Percentiles rank a stretch among this genome's conserved stretches.
phyloP scores from a whole-genome alignment of 2,888 invertebrate genomes.

The Lepidonotus clava region DNA sequence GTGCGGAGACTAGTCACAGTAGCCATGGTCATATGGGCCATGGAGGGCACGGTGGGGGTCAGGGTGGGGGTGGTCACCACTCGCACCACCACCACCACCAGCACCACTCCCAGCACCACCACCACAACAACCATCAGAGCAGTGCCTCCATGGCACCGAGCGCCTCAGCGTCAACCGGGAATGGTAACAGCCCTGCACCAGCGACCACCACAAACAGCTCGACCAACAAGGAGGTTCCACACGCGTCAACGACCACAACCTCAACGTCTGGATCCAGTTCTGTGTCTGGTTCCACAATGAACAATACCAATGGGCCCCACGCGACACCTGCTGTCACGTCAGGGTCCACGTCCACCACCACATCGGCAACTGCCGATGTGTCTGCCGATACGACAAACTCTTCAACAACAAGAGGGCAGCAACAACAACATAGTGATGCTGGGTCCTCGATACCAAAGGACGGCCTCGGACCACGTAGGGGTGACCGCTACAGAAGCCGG shows the following conservation, averaged over 20 bases:
- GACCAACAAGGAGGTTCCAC: no score
- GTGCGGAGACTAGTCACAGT: constrained; percentile 21
- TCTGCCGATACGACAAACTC: not conserved
- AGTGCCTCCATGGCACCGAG: no score
- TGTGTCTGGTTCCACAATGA: not conserved
- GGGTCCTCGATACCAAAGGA: not conserved
- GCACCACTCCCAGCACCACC: constrained; percentile 9
- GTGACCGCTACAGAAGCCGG: not conserved
- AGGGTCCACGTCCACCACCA: not conserved
- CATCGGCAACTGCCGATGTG: not conserved
- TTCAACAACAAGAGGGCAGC: not conserved
- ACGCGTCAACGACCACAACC: no score
- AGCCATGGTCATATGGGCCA: not conserved
- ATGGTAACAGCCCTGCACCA: no score
- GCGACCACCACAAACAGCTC: no score
- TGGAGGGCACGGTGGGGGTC: not conserved
- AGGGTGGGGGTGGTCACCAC: not conserved
- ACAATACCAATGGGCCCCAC: not conserved
- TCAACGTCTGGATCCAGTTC: no score
- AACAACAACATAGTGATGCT: not conserved
- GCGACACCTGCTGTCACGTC: not conserved
- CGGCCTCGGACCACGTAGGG: not conserved
- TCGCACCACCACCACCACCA: not conserved
- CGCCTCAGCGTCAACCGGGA: no score
- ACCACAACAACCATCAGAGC: not conserved